Evolutionary conservation across 2,888 invertebrate species (phyloP).

Genomic region (Ophion ellenae): DNA sequence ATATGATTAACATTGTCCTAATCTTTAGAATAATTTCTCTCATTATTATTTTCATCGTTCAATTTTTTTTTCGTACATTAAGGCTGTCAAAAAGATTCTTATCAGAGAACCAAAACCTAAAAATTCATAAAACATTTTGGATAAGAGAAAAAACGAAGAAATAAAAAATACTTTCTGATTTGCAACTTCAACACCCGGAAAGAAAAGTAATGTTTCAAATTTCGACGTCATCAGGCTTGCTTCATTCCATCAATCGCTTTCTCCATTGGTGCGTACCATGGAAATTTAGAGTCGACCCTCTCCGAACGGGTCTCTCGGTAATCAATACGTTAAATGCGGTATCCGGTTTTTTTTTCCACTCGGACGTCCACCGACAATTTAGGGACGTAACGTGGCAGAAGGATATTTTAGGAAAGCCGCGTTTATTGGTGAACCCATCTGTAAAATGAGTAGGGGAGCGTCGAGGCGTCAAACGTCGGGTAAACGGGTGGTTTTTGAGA

Average conservation of each 20-base stretch:
- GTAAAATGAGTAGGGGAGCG: constrained; percentile 44
- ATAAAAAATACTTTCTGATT: too few species aligned
- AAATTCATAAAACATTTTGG: too few species aligned
- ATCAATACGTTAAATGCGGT: constrained; percentile 9
- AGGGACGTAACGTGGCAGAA: background rate
- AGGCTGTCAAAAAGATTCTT: too few species aligned
- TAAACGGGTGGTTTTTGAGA: constrained; percentile 44
- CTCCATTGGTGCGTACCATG: background rate
- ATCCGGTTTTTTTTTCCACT: constrained; percentile 10
- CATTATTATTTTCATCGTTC: too few species aligned
- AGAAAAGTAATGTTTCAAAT: too few species aligned
- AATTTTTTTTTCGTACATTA: too few species aligned
- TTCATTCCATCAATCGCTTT: background rate
- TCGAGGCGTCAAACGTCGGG: constrained; percentile 54
- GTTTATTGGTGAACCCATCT: constrained; percentile 49
- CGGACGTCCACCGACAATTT: background rate
- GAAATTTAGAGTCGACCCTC: background rate
- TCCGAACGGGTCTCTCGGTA: background rate
- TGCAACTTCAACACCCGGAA: too few species aligned
- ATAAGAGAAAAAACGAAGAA: too few species aligned
- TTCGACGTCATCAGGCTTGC: background rate
- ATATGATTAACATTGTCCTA: too few species aligned
- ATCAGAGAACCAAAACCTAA: too few species aligned
- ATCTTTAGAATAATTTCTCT: too few species aligned
- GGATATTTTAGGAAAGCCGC: constrained; percentile 9